Conservation (phyloP, 2,113 vertebrate species). For the Geococcyx californianus region DNA sequence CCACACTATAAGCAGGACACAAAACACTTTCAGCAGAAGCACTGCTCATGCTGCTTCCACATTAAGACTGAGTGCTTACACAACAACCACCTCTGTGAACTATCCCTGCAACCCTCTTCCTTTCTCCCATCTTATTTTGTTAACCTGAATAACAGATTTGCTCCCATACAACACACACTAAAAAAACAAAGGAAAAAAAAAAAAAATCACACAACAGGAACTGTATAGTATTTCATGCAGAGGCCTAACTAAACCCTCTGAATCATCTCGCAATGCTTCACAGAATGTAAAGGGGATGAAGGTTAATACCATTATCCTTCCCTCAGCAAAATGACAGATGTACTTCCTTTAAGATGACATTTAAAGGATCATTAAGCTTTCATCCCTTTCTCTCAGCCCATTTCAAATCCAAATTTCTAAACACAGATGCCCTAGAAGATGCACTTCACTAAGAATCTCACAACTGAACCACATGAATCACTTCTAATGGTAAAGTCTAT, state of each 20-base stretch:
- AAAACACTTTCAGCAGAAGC: not conserved
- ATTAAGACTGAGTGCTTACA: not conserved
- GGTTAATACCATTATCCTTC: not conserved
- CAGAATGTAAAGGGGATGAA: not conserved
- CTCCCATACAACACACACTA: accelerated
- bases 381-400: not conserved
- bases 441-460: not conserved
- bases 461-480: not conserved
- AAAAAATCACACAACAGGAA: not conserved
- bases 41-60: not conserved
- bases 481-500: not conserved
- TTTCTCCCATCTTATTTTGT: not conserved
- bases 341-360: not conserved
- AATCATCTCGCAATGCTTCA: not conserved
- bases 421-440: not conserved
- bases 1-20: not conserved
- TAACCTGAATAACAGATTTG: not conserved
- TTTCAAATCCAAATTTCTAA: not conserved
- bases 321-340: not conserved
- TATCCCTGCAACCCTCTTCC: not conserved
- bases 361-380: not conserved
- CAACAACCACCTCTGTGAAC: not conserved
- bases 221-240: not conserved
- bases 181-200: no score
- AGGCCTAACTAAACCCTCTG: not conserved